Conservation (phyloP, 2,797 vertebrate species). For the Anableps anableps region DNA sequence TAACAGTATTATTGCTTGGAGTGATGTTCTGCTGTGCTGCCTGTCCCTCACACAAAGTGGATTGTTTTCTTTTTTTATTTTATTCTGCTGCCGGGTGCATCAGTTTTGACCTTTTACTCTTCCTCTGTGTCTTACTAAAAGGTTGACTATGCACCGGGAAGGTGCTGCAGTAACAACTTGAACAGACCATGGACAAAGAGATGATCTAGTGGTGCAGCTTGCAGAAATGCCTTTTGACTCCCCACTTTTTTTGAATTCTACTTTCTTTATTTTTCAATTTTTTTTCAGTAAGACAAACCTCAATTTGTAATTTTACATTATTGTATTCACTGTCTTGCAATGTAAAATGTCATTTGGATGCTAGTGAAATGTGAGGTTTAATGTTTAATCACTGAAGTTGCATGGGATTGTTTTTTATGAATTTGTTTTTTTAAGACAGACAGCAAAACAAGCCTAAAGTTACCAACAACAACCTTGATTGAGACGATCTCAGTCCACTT, state of each 20-base stretch:
- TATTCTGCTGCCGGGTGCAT: background rate
- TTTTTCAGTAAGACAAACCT: background rate
- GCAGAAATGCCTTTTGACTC: background rate
- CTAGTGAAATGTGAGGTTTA: background rate
- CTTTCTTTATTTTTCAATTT: background rate
- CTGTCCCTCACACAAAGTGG: background rate
- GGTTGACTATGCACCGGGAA: background rate
- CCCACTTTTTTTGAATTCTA: background rate
- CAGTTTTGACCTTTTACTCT: background rate
- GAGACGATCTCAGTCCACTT: conserved; percentile 16
- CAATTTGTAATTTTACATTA: background rate
- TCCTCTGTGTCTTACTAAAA: background rate
- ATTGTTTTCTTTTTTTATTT: background rate
- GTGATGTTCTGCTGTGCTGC: background rate
- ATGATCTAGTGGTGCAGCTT: background rate
- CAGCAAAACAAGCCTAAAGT: background rate
- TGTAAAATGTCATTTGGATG: conserved; percentile 17
- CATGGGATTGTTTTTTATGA: conserved; percentile 28
- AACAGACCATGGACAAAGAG: background rate
- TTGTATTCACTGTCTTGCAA: background rate
- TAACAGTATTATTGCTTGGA: conserved; percentile 5
- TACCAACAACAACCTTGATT: background rate
- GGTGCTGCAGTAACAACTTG: background rate
- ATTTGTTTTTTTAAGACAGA: conserved; percentile 33
- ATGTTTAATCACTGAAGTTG: conserved; percentile 32